Percentiles rank a stretch among this genome's conserved stretches.
Evolutionary conservation across 2,797 vertebrate species (phyloP).

Genomic region (Bovichtus variegatus): DNA sequence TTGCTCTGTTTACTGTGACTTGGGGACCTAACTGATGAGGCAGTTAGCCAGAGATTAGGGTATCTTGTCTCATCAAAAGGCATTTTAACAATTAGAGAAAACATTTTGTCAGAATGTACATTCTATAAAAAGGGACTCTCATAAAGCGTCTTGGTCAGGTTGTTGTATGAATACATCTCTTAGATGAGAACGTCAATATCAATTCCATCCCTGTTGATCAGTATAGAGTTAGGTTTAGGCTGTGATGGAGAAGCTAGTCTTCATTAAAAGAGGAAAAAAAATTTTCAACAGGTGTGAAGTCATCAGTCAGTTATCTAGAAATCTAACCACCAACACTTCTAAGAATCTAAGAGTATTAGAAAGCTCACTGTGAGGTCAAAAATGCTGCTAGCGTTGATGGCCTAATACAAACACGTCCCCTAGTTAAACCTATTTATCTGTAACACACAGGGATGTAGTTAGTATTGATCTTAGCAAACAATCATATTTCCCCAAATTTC

Average conservation of each 20-base stretch:
- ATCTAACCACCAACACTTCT: neutral
- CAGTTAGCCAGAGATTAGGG: neutral
- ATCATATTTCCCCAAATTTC: neutral
- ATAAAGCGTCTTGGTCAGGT: neutral
- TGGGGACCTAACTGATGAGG: too few relatives aligned
- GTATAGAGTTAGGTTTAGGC: neutral
- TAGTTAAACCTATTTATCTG: neutral
- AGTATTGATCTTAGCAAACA: neutral
- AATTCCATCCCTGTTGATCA: neutral
- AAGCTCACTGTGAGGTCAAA: neutral
- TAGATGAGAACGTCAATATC: neutral
- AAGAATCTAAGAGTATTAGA: neutral
- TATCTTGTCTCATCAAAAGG: neutral
- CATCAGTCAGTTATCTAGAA: too few relatives aligned
- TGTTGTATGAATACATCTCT: neutral
- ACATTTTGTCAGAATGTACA: neutral
- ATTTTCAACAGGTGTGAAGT: neutral
- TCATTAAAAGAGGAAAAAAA: neutral
- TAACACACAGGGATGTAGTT: neutral
- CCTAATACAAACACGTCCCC: neutral
- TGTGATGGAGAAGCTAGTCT: neutral
- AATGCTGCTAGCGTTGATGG: neutral
- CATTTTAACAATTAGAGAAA: neutral
- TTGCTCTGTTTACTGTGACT: neutral
- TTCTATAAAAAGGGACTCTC: neutral